Evolutionary conservation across 2,888 invertebrate species (phyloP).

Genomic region (Ichneumoninae sp.): DNA sequence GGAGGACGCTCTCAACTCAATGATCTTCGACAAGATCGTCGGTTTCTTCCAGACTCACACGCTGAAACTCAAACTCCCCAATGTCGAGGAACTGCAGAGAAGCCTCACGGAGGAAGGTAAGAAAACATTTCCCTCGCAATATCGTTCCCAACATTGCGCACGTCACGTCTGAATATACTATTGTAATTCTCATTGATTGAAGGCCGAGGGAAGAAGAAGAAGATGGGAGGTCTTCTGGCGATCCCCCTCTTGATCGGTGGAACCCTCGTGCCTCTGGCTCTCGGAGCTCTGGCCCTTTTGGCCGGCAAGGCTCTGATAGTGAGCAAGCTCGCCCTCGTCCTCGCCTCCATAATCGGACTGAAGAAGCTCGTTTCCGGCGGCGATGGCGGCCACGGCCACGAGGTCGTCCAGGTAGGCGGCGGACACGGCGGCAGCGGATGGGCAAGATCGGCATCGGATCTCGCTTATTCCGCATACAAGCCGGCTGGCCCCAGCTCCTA

Average conservation of each 20-base stretch:
- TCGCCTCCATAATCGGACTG: constrained; percentile 93
- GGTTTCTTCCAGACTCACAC: constrained; percentile 92
- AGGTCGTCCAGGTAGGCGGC: constrained; percentile 88
- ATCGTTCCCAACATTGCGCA: background rate
- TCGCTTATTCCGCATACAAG: constrained; percentile 88
- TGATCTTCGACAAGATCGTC: constrained; percentile 91
- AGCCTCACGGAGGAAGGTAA: constrained; percentile 87
- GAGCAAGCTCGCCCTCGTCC: constrained; percentile 92
- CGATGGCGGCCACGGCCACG: constrained; percentile 86
- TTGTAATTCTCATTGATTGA: constrained; percentile 51
- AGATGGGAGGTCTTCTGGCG: constrained; percentile 90
- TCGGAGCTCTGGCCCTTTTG: constrained; percentile 92
- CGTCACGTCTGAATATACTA: background rate
- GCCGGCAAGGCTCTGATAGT: constrained; percentile 95
- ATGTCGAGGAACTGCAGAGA: constrained; percentile 87
- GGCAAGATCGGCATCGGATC: constrained; percentile 88
- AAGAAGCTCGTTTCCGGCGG: constrained; percentile 91
- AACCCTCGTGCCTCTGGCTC: constrained; percentile 92
- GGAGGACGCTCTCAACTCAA: constrained; percentile 89
- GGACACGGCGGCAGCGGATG: constrained; percentile 89
- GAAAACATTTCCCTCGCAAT: constrained; percentile 26
- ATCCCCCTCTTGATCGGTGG: constrained; percentile 93
- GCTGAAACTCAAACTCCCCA: constrained; percentile 92
- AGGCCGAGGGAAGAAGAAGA: constrained; percentile 89
- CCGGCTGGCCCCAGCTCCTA: constrained; percentile 79